Evolutionary conservation across 2,888 invertebrate genomes (phyloP).

Genomic region (Sarcophaga rosellei): DNA sequence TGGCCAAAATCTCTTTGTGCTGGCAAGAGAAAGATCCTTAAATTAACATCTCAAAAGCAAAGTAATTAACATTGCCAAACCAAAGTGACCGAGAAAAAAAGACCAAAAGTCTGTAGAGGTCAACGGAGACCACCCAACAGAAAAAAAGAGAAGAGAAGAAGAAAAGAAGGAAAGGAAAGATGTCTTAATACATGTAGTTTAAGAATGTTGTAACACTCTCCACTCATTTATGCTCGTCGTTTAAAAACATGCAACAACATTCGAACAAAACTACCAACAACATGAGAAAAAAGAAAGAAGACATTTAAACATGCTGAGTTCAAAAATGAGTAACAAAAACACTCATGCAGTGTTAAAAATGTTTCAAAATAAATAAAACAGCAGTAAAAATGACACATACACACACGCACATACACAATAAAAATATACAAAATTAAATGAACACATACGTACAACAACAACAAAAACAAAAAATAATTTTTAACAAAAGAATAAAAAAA

Average conservation of each 20-base stretch:
- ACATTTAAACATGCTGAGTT: conserved; percentile 58
- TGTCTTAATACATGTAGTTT: conserved; percentile 22
- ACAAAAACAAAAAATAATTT: not conserved
- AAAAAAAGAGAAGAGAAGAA: not conserved
- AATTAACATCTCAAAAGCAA: conserved; percentile 60
- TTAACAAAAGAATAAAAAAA: conserved; percentile 12
- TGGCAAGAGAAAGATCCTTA: conserved; percentile 22
- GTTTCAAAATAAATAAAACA: conserved; percentile 66
- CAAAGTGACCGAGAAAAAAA: conserved; percentile 51
- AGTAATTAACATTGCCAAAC: conserved; percentile 59
- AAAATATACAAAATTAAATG: conserved; percentile 23
- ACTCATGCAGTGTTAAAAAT: conserved; percentile 63
- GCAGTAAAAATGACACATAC: conserved; percentile 61
- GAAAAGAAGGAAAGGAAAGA: too few species aligned
- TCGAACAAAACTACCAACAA: conserved; percentile 25
- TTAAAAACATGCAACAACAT: conserved; percentile 29
- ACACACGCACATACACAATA: conserved; percentile 28
- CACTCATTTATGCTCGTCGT: not conserved
- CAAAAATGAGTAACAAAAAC: conserved; percentile 54
- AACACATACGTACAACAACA: not conserved
- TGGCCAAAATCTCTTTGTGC: not conserved
- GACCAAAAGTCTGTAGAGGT: conserved; percentile 59
- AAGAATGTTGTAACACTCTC: conserved; percentile 28
- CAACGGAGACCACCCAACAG: conserved; percentile 61
- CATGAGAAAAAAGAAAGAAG: not conserved